Percentiles rank a stretch among this genome's conserved stretches.
These are phyloP conservation scores for Ormia ochracea DNA, from an alignment of 2,888 invertebrate genomes.

Conservation along the genomic window DNA sequence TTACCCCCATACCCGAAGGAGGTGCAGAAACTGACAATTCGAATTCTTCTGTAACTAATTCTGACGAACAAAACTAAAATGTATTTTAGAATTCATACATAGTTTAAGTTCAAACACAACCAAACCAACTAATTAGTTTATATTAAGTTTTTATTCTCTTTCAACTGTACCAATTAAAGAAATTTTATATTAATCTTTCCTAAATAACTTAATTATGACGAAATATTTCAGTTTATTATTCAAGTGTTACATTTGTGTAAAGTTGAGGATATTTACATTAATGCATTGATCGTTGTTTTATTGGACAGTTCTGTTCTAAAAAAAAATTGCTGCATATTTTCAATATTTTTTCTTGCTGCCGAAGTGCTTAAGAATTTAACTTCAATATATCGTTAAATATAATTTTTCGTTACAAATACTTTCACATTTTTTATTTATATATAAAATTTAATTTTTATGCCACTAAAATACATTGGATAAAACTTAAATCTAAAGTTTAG, in stretches of 20 bases:
- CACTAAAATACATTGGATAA: neutral
- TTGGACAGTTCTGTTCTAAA: neutral
- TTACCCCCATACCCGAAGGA: neutral
- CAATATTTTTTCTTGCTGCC: neutral
- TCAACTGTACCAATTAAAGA: neutral
- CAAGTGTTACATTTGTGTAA: neutral
- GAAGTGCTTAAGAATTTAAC: neutral
- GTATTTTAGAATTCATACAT: neutral
- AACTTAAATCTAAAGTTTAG: too few relatives aligned
- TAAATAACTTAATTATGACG: conserved; percentile 32
- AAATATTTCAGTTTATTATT: neutral
- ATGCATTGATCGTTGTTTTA: neutral
- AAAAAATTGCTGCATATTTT: neutral
- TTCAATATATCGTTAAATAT: conserved; percentile 11
- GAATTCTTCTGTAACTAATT: conserved; percentile 11
- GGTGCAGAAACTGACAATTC: conserved; percentile 35
- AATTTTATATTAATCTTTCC: conserved; percentile 40
- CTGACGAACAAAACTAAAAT: conserved; percentile 8
- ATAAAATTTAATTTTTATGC: neutral
- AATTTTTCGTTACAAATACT: conserved; percentile 4
- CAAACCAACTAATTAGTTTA: neutral
- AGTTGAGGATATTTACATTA: neutral
- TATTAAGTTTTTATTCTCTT: neutral
- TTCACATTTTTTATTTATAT: neutral
- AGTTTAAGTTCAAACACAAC: neutral